phyloP scores from a whole-genome alignment of 2,888 invertebrate species.

The Resseliella maxima region DNA sequence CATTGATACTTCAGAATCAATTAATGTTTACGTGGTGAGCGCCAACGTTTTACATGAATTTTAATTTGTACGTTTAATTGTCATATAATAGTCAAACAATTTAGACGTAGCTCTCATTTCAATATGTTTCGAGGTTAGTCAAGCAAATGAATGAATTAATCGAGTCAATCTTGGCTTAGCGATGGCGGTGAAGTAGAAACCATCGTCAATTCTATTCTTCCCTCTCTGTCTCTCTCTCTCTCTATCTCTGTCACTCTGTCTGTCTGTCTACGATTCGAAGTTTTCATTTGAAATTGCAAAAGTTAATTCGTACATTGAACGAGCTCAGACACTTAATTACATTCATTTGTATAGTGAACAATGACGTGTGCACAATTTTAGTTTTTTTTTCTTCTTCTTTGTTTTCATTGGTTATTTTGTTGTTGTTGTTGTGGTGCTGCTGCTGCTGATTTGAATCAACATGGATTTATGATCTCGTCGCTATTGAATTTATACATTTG shows the following conservation, averaged over 20 bases:
- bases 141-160: slow-evolving; percentile 16
- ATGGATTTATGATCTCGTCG: neutral
- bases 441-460: neutral
- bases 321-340: neutral
- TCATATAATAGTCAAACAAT: slow-evolving; percentile 10
- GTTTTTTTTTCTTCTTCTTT: neutral
- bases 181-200: too few relatives aligned
- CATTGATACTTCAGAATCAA: too few relatives aligned
- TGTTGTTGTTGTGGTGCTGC: neutral
- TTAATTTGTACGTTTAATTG: slow-evolving; percentile 37
- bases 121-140: neutral
- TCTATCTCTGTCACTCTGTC: neutral
- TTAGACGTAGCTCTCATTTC: slow-evolving; percentile 16
- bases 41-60: too few relatives aligned
- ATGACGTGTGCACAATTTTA: slow-evolving; percentile 15
- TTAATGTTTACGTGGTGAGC: too few relatives aligned
- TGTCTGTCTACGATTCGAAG: neutral
- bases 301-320: slow-evolving; percentile 12
- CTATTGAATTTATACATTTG: neutral
- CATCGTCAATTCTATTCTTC: too few relatives aligned
- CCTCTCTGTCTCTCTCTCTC: too few relatives aligned
- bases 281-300: neutral
- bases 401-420: too few relatives aligned
- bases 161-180: neutral
- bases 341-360: slow-evolving; percentile 30